A percentile compares a stretch with the other conserved stretches of the same genome.
phyloP scores from a whole-genome alignment of 2,797 vertebrate genomes.

The Channallabes apus region DNA sequence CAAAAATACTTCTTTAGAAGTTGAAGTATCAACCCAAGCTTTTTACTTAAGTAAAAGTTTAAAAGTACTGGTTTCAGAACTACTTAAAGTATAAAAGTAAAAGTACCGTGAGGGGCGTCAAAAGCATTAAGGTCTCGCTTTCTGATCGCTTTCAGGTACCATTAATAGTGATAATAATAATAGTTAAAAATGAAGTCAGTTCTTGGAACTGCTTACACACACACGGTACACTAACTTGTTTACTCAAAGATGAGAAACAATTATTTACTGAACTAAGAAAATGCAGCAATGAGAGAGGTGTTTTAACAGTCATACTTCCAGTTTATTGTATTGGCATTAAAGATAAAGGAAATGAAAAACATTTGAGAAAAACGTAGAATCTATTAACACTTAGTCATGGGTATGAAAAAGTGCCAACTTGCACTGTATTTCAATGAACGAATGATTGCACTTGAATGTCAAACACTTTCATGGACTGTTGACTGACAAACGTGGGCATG shows the following conservation, averaged over 20 bases:
- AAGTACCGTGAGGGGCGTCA: no score
- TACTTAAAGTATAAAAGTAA: no score
- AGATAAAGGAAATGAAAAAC: slow-evolving; percentile 15
- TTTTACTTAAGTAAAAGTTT: no score
- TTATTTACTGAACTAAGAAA: neutral
- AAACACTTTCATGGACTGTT: slow-evolving; percentile 36
- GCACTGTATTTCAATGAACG: neutral
- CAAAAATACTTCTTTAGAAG: no score
- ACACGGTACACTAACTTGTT: no score
- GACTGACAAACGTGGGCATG: slow-evolving; percentile 28
- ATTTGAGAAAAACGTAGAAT: neutral
- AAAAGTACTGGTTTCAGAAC: no score
- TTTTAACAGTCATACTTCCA: slow-evolving; percentile 61
- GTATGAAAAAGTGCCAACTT: slow-evolving; percentile 18
- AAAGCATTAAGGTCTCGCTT: no score
- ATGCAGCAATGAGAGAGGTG: neutral
- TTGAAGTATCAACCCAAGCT: no score
- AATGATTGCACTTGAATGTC: slow-evolving; percentile 43
- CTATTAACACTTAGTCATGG: slow-evolving; percentile 63
- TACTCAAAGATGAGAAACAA: neutral
- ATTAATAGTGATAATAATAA: neutral
- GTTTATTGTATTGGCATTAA: slow-evolving; percentile 70
- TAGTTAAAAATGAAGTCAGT: neutral
- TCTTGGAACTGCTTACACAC: neutral
- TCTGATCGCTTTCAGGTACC: no score